Conservation (phyloP, 2,113 vertebrate species). For the Alligator mississippiensis region DNA sequence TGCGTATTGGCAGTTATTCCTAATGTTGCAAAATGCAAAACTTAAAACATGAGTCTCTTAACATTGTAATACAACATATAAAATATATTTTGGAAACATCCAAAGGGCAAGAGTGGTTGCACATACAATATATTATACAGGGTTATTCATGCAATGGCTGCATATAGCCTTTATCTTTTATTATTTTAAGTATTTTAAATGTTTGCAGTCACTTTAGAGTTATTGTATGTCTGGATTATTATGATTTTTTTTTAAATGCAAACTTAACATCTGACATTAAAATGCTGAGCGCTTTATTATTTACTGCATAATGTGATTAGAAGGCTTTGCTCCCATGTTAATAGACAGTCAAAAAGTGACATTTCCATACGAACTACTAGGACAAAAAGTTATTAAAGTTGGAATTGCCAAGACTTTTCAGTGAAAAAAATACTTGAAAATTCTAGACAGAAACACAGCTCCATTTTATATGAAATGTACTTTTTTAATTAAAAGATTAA, state of each 20-base stretch:
- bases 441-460: background rate
- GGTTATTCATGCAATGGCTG: background rate
- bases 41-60: background rate
- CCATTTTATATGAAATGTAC: background rate
- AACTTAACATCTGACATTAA: background rate
- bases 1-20: accelerated
- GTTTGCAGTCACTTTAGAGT: background rate
- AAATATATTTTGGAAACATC: accelerated
- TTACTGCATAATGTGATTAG: background rate
- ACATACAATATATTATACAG: background rate
- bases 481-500: conserved; percentile 46
- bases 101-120: background rate
- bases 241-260: background rate
- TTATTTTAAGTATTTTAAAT: background rate
- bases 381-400: background rate
- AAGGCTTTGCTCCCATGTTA: background rate
- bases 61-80: background rate
- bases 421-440: background rate
- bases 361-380: background rate
- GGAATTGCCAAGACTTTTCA: background rate
- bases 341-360: background rate
- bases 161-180: accelerated
- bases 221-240: background rate
- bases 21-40: background rate
- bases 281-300: background rate